Evolutionary conservation across 2,888 invertebrate species (phyloP).

Genomic region (Fragum sueziense): DNA sequence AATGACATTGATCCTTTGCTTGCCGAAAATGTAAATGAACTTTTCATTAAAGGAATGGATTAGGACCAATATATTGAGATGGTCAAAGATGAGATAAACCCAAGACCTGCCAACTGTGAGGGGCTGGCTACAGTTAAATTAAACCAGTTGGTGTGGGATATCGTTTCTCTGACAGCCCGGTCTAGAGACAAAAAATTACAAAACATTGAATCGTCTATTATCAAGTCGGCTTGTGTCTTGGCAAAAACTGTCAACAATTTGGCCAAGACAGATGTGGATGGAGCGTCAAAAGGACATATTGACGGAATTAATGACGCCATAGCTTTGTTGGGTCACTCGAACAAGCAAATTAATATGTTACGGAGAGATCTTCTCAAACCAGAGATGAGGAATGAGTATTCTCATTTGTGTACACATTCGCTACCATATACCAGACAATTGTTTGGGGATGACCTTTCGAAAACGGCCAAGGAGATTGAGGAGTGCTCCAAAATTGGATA

Average conservation of each 20-base stretch:
- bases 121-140: conserved; percentile 27
- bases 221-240: conserved; percentile 29
- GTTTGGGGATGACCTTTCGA: conserved; percentile 48
- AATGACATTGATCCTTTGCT: too few species aligned
- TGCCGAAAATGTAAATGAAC: too few species aligned
- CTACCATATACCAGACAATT: conserved; percentile 32
- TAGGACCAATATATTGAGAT: too few species aligned
- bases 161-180: background rate
- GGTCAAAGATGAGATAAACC: too few species aligned
- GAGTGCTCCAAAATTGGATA: conserved; percentile 39
- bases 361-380: conserved; percentile 38
- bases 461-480: conserved; percentile 48
- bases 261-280: too few species aligned
- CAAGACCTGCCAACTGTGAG: conserved; percentile 41
- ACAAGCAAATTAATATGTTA: conserved; percentile 25
- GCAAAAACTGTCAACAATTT: too few species aligned
- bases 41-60: too few species aligned
- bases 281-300: background rate
- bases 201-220: conserved; percentile 27
- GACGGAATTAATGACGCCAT: conserved; percentile 25
- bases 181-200: conserved; percentile 35
- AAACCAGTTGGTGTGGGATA: conserved; percentile 38
- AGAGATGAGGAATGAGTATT: conserved; percentile 37
- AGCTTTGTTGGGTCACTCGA: conserved; percentile 31
- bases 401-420: conserved; percentile 36